Evolutionary conservation across 2,797 vertebrate genomes (phyloP), one percentile per base, ranked within the genome.

Genomic region (Pteropus rufus): DNA sequence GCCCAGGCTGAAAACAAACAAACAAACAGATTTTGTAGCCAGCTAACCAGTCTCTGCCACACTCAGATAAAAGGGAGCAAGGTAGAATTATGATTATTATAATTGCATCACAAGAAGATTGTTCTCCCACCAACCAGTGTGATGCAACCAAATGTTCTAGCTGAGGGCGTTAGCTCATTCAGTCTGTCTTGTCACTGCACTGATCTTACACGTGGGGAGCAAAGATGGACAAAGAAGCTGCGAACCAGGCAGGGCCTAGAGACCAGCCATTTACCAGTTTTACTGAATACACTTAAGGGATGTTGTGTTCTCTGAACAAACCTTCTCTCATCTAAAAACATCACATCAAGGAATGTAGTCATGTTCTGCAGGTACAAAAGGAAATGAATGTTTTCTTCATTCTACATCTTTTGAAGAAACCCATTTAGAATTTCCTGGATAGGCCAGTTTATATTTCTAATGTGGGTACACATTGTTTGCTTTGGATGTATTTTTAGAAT

Each of bases 311-410:
- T 92, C 72, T 44, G 75, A 95, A 73, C 41, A 76, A 87, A 87
- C 58, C n/a, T 21, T 81, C 31, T 79, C 39, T 58, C 18, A 39
- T 64, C 76, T 67, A 67, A 76, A 96, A 94, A 96, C 64, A 85
- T 11, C 41, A 16, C 41, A 62, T 64, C 31, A n/a, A 84, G 16
- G 64, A 89, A 91, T 14, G 34, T 18, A 58, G 56, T 29, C 56
- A 4, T 0, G 44, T 52, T 88, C 82, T 62, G 34, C 56, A 72
- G 18, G 49, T 92, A 19, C 26, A 58, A 54, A 94, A 34, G 15
- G 49, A 93, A 23, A 83, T 34, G 10, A 7, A 41, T 31, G 10
- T 26, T 88, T 93, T 93, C 29, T 52, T 46, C 31, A 77, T 39
- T 41, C 62, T 41, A 10, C 36, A 41, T 69, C 39, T 87, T 89